Evolutionary conservation across 1,140 invertebrate genomes (phyloP).

Genomic region (Drosophila elegans): DNA sequence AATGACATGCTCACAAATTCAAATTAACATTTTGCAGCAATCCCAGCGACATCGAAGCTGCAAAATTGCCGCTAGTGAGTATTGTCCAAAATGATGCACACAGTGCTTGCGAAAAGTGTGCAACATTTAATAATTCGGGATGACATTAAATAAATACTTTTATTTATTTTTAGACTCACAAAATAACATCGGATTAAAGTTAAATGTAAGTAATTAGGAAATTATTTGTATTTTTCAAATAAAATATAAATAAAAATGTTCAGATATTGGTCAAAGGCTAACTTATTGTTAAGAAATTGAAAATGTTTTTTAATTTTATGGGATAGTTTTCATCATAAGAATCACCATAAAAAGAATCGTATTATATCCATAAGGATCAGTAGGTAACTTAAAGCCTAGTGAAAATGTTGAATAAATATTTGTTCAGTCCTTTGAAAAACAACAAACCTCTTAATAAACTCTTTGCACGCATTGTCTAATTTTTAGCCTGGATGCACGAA

Average conservation of each 20-base stretch:
- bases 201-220: no score
- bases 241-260: no score
- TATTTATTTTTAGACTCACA: no score
- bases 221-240: no score
- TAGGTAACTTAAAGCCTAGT: no score
- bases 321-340: no score
- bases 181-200: no score
- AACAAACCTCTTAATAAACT: constrained; percentile 1
- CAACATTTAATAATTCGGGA: not conserved
- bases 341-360: no score
- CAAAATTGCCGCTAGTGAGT: constrained; percentile 44
- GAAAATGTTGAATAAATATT: not conserved
- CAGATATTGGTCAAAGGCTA: no score
- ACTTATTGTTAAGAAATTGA: no score
- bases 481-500: constrained; percentile 9
- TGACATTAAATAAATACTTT: not conserved
- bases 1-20: constrained; percentile 84
- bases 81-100: constrained; percentile 47
- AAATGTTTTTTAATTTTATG: no score
- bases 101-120: constrained; percentile 38
- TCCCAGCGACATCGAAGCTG: constrained; percentile 62
- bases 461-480: constrained; percentile 3
- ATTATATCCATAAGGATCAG: no score
- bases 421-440: not conserved
- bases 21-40: constrained; percentile 82